A percentile compares a stretch with the other conserved stretches of the same genome.
These are phyloP conservation scores for Myiozetetes cayanensis DNA, from an alignment of 2,113 vertebrate genomes.

Conservation along the genomic window DNA sequence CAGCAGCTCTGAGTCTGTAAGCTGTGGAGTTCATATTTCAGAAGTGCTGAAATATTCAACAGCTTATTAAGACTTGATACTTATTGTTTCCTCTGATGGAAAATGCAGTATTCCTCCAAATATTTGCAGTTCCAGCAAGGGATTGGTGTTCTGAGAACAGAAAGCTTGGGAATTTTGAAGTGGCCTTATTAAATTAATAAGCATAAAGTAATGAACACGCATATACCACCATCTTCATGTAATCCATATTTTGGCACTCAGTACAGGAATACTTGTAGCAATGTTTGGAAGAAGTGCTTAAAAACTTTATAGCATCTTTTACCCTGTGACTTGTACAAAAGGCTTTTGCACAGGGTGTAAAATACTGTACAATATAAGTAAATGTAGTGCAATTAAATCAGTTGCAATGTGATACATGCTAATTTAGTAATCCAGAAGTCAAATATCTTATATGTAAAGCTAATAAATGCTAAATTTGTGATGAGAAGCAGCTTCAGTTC, in stretches of 20 bases:
- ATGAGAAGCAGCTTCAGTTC: not conserved
- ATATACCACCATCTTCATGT: not conserved
- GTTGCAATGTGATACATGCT: not conserved
- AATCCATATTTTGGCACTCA: not conserved
- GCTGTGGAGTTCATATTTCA: not conserved
- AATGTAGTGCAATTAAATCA: not conserved
- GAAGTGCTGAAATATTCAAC: slow-evolving; percentile 46
- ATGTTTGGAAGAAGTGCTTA: not conserved
- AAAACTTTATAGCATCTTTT: not conserved
- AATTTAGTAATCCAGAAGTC: not conserved
- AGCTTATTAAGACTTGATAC: slow-evolving; percentile 7
- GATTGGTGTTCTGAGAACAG: not conserved
- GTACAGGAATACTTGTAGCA: not conserved
- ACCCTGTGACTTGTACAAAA: not conserved
- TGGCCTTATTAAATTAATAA: not conserved
- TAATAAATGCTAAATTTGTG: not conserved
- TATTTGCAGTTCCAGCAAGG: not conserved
- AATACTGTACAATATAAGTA: not conserved
- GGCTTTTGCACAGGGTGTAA: not conserved
- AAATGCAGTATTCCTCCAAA: not conserved
- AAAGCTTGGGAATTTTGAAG: not conserved
- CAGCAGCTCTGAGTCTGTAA: not conserved
- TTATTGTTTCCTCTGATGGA: not conserved
- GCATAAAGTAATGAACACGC: not conserved
- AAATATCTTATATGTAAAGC: not conserved